Conservation (phyloP, 2,888 invertebrate species). For the Stramonita haemastoma region DNA sequence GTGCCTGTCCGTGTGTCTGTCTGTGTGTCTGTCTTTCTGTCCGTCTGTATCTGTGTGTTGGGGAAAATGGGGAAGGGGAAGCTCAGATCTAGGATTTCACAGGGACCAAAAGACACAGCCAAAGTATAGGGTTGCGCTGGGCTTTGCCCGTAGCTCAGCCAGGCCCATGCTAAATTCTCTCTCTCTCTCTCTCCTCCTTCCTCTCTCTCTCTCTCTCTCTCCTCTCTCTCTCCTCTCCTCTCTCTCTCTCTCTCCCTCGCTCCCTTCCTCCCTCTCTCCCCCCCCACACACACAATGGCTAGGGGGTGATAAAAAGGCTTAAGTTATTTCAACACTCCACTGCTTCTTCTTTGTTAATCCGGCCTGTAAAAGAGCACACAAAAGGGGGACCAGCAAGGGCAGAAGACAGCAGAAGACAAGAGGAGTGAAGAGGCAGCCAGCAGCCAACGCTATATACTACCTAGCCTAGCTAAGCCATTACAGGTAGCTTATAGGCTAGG, state of each 20-base stretch:
- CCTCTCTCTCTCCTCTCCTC: neutral
- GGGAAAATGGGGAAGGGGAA: neutral
- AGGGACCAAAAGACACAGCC: no score
- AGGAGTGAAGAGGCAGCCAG: no score
- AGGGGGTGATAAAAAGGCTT: constrained; percentile 5
- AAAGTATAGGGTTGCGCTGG: no score
- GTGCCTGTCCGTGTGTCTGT: neutral
- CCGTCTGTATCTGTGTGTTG: neutral
- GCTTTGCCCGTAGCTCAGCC: neutral
- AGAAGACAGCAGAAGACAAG: neutral
- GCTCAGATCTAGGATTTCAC: no score
- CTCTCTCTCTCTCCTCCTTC: constrained; percentile 14
- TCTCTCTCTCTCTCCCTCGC: neutral
- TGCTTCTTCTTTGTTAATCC: constrained; percentile 7
- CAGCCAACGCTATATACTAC: no score
- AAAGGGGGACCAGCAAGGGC: neutral
- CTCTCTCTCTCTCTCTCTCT: constrained; percentile 17
- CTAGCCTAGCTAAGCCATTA: no score
- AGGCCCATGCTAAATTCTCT: neutral
- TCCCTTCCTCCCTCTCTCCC: neutral
- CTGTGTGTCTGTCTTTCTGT: neutral
- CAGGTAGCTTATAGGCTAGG: no score
- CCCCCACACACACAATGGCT: neutral
- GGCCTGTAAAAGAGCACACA: neutral
- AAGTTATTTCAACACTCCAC: constrained; percentile 15